Evolutionary conservation across 1,140 invertebrate genomes (phyloP), one percentile per base, ranked within the genome.

Genomic region (Holcopasites calliopsidis): DNA sequence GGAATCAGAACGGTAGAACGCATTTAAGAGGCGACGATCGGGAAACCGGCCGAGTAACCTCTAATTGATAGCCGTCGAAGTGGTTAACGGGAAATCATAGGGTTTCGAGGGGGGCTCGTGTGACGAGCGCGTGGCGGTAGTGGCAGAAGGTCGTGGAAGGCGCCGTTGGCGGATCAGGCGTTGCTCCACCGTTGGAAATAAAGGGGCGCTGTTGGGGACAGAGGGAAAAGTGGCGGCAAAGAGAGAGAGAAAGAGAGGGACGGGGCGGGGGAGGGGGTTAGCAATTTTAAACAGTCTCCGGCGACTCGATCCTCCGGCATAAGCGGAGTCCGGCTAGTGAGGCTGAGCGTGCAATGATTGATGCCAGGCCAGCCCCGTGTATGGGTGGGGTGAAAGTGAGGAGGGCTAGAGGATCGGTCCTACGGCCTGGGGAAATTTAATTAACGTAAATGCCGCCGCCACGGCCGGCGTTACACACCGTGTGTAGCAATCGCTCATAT

Each of bases 361-460:
- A 91, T 91, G 88, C 88, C 85, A 82, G 77, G 73, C 82, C 83
- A 78, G 62, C 73, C 18, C 68, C 79, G 75, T 83, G 76, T 77
- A n/a, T n/a, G n/a, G 74, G 78, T 75, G 81, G 78, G 68, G 66
- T 76, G 78, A 78, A 78, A 76, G 73, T 79, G 76, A 79, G 77
- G 71, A 72, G 68, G 71, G 58, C 64, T 68, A 44, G 77, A 78
- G 85, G 76, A 76, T 75, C 76, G 61, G 78, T 80, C 65, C 76
- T 81, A 81, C 76, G 84, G 83, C 77, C 73, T 85, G 87, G 88
- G 87, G 83, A 92, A 91, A 92, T 92, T 92, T 91, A 92, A 92
- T 92, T 92, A 92, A 92, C 91, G 90, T 90, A 91, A 92, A 92
- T 91, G 90, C 87, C 86, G 87, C 84, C 85, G 79, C 87, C 86